Conservation (phyloP, 2,888 invertebrate genomes). For the Lepidochrysops patricia region DNA sequence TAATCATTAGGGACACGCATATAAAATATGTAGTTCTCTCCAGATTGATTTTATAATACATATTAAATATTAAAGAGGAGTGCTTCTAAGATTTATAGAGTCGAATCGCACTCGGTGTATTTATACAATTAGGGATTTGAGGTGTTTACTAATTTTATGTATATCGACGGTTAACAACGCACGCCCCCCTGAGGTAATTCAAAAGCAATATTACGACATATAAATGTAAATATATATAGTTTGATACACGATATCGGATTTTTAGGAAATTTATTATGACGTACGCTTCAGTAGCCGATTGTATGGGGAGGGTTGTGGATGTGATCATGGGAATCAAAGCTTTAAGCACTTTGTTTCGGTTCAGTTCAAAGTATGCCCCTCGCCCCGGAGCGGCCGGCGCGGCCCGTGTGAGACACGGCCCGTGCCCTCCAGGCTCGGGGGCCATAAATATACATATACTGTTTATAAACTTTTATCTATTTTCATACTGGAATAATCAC, state of each 20-base stretch:
- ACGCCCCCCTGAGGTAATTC: constrained; percentile 71
- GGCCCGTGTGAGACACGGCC: neutral
- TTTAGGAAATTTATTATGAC: constrained; percentile 70
- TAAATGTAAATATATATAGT: constrained; percentile 74
- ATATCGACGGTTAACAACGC: constrained; percentile 56
- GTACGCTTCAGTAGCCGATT: constrained; percentile 64
- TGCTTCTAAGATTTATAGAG: constrained; percentile 66
- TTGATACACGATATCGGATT: constrained; percentile 66
- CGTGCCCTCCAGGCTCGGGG: constrained; percentile 20
- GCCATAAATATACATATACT: constrained; percentile 35
- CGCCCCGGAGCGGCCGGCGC: constrained; percentile 23
- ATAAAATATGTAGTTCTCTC: constrained; percentile 50
- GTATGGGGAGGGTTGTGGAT: constrained; percentile 53
- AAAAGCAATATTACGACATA: constrained; percentile 74
- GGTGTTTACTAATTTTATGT: constrained; percentile 64
- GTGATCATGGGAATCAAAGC: constrained; percentile 72
- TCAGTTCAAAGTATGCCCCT: constrained; percentile 53
- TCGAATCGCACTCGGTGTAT: constrained; percentile 62
- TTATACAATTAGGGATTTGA: constrained; percentile 64
- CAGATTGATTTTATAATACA: constrained; percentile 20
- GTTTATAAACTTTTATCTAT: constrained; percentile 54
- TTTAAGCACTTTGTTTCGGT: constrained; percentile 62
- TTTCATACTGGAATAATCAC: constrained; percentile 58
- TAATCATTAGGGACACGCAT: constrained; percentile 63
- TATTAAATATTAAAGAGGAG: constrained; percentile 56